Base-by-base conservation (phyloP, 1,140 invertebrate genomes). In the Oedothorax gibbosus region DNA sequence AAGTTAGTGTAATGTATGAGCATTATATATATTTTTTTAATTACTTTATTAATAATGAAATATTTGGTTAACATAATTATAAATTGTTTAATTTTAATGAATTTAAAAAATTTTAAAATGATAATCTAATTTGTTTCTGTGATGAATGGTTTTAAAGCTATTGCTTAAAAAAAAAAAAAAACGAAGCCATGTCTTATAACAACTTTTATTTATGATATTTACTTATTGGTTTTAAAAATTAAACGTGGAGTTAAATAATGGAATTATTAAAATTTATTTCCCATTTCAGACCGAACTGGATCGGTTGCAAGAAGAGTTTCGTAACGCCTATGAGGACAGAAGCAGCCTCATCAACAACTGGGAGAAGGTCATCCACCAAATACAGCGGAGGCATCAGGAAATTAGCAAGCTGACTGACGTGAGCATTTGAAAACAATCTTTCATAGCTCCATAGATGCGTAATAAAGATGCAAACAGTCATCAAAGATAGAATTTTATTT, bases 331-430 rank as follows among this genome's bases (percentile, higher is more conserved):
- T 11, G 56, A 49, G 4, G 80, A 82, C 20, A 73, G 80, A 62
- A 82, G 65, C 50, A 73, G 35, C 12, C 35, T 82, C 14, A 82
- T 82, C 35, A 73, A 21, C 35, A 82, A 82, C 12, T 82, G 80
- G 80, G 80, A 82, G 21, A 82, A 82, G 18, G 80, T 73, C 9
- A 73, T 82, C 18, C 49, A 82, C 10, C 80, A 82, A 53, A 82
- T 82, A 62, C 80, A 73, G 18, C 68, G 64, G 20, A 53, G 80
- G n/a, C 72, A 73, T 53, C 21, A 51, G 53, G 80, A 82, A 51
- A 71, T 82, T 4, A 53, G 72, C 7, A 82, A 82, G 8, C 14
- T 82, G n/a, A 73, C 80, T 10, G 80, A 82, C 20, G 80, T 82
- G 71, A 7, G 35, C 35, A 35, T 35, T 35, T 35, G n/a, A n/a